Percentiles rank a stretch among this genome's conserved stretches.
These are phyloP conservation scores for Corynorhinus townsendii DNA, from an alignment of 2,113 vertebrate species.

Conservation along the genomic window DNA sequence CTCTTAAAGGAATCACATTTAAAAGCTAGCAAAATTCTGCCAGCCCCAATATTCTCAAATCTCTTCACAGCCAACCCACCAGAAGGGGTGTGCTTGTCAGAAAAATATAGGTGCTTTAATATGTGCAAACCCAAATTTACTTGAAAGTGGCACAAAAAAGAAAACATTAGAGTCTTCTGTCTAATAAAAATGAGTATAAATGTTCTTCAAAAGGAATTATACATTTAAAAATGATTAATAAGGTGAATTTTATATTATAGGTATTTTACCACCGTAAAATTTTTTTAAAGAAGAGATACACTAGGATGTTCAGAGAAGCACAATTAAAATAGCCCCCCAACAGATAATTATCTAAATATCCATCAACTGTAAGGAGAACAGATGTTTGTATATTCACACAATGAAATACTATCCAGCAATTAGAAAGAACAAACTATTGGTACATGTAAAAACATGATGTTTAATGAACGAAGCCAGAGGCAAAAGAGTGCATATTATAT, in stretches of 20 bases:
- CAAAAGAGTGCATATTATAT: not conserved
- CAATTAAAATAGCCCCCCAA: not conserved
- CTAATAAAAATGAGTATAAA: not conserved
- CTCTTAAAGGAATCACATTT: not conserved
- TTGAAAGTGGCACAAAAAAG: not conserved
- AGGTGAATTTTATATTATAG: not conserved
- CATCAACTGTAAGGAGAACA: not conserved
- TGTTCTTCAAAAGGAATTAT: not conserved
- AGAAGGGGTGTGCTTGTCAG: not conserved
- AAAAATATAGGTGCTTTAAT: not conserved
- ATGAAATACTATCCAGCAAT: not conserved
- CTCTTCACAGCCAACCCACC: not conserved
- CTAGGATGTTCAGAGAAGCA: not conserved
- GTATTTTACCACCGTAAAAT: not conserved
- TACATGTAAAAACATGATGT: not conserved
- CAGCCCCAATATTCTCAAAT: not conserved
- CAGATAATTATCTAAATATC: not conserved
- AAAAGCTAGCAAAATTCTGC: not conserved
- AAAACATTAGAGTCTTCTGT: not conserved
- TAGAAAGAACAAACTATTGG: not conserved
- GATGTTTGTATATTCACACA: not conserved
- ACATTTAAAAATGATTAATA: not conserved
- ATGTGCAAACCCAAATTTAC: not conserved
- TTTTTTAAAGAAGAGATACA: not conserved
- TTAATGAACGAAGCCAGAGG: not conserved